A percentile compares a stretch with the other conserved stretches of the same genome.
Evolutionary conservation across 2,113 vertebrate species (phyloP).

Genomic region (Bucco capensis): DNA sequence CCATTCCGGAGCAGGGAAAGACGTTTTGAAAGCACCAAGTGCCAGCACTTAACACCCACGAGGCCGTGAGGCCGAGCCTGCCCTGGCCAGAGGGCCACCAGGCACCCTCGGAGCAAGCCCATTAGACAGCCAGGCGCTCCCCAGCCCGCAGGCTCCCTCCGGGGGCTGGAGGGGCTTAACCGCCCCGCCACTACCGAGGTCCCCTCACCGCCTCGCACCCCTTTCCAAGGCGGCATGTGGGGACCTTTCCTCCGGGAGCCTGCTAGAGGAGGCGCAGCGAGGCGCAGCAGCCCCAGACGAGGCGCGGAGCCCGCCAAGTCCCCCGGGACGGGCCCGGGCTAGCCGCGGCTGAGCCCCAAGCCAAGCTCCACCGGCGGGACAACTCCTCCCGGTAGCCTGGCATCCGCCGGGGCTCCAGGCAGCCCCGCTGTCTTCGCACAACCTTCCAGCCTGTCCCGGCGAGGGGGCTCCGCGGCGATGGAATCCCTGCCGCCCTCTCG

Average conservation of each 20-base stretch:
- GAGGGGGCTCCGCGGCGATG: not conserved
- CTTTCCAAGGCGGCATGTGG: too few species aligned
- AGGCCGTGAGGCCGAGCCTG: not conserved
- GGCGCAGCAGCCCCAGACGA: too few species aligned
- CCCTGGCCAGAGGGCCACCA: not conserved
- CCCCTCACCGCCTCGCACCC: not conserved
- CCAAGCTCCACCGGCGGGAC: not conserved
- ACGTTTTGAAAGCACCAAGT: accelerated
- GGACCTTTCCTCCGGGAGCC: too few species aligned
- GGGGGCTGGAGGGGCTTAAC: not conserved
- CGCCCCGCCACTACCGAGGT: not conserved
- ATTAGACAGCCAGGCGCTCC: not conserved
- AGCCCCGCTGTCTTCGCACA: not conserved
- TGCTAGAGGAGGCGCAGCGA: not conserved
- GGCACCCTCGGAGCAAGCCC: not conserved
- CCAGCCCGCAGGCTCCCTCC: not conserved
- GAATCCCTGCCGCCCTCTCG: too few species aligned
- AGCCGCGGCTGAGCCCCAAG: not conserved
- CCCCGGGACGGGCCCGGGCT: too few species aligned
- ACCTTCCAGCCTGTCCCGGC: too few species aligned
- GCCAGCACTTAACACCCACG: not conserved
- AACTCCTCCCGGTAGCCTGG: not conserved
- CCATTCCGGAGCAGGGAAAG: not conserved
- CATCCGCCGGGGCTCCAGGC: not conserved
- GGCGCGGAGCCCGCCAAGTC: too few species aligned